Conservation (phyloP, 1,140 invertebrate genomes). For the Sipha flava region DNA sequence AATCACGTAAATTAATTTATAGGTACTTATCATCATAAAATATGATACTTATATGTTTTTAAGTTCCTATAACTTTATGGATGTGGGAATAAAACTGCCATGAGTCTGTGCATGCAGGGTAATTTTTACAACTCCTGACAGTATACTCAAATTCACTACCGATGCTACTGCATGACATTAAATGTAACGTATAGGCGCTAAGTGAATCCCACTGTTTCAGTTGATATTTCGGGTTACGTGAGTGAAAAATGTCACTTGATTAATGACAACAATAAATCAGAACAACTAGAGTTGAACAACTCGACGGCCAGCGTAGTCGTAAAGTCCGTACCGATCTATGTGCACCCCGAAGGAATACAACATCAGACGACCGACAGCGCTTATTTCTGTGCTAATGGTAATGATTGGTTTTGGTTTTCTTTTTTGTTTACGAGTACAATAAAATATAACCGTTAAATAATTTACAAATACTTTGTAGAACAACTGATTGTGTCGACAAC, state of each 20-base stretch:
- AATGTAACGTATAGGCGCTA: no score
- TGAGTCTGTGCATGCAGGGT: no score
- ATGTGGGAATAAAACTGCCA: no score
- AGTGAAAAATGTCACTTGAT: slow-evolving; percentile 51
- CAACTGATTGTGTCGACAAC: slow-evolving; percentile 39
- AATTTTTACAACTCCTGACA: no score
- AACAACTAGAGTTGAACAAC: slow-evolving; percentile 42
- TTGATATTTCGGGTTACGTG: slow-evolving; percentile 54
- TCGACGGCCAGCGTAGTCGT: slow-evolving; percentile 13
- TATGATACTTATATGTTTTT: no score
- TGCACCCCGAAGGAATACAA: slow-evolving; percentile 52
- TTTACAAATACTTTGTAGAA: not conserved
- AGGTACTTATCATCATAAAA: no score
- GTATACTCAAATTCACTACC: no score
- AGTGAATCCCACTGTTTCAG: no score
- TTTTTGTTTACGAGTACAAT: no score
- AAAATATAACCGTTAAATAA: not conserved
- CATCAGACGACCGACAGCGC: slow-evolving; percentile 54
- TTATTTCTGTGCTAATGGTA: slow-evolving; percentile 60
- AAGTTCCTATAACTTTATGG: no score
- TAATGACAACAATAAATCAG: slow-evolving; percentile 37
- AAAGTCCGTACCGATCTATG: slow-evolving; percentile 49
- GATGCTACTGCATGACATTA: no score
- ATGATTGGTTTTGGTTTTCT: slow-evolving; percentile 4
- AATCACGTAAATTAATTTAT: no score